A percentile compares a stretch with the other conserved stretches of the same genome.
phyloP scores from a whole-genome alignment of 1,140 invertebrate species.

The Trinorchestia longiramus region DNA sequence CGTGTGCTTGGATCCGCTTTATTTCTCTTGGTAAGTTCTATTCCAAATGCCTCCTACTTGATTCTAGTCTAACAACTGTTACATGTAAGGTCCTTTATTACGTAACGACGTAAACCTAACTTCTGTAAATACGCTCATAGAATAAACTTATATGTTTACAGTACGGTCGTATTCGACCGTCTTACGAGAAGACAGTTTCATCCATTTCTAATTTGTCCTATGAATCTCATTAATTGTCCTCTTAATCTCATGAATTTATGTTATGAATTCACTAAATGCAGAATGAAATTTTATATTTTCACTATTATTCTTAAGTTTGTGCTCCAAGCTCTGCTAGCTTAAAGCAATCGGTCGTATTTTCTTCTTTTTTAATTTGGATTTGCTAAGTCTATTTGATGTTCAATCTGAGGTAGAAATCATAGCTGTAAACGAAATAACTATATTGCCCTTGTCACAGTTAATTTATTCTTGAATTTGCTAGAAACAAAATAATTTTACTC shows the following conservation, averaged over 20 bases:
- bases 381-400: background rate
- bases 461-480: background rate
- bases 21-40: constrained; percentile 7
- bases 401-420: background rate
- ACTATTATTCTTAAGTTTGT: background rate
- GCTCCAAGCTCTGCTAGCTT: background rate
- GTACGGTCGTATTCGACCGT: background rate
- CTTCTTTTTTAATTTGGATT: background rate
- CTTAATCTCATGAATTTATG: too few relatives aligned
- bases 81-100: constrained; percentile 37
- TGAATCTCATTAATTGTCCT: too few relatives aligned
- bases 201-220: background rate
- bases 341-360: background rate
- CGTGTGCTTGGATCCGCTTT: background rate
- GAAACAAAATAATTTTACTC: background rate
- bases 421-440: background rate
- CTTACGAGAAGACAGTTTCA: background rate
- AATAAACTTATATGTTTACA: constrained; percentile 8
- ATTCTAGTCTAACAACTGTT: constrained; percentile 36
- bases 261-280: background rate
- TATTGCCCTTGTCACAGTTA: background rate
- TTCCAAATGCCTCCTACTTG: constrained; percentile 21
- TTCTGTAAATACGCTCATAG: constrained; percentile 45
- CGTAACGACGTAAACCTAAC: background rate
- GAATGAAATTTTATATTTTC: background rate